phyloP scores from a whole-genome alignment of 2,113 vertebrate species.

The Brachypteracias leptosomus region DNA sequence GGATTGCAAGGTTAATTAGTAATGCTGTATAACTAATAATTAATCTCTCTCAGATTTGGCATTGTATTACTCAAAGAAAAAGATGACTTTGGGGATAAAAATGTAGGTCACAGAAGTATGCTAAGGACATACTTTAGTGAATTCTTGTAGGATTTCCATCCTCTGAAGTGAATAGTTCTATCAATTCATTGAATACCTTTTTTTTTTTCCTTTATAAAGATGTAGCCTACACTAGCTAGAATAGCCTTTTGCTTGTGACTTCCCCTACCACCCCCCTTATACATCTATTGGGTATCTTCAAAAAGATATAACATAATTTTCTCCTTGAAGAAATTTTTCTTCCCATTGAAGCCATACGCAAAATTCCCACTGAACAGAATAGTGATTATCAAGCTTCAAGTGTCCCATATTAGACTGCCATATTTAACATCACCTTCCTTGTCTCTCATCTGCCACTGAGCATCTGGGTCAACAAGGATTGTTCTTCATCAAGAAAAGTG shows the following conservation, averaged over 20 bases:
- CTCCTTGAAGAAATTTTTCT: no score
- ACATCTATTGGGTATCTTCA: not conserved
- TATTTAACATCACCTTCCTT: not conserved
- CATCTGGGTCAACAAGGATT: not conserved
- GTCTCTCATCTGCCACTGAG: not conserved
- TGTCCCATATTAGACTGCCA: not conserved
- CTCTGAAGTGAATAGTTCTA: not conserved
- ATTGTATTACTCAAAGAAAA: not conserved
- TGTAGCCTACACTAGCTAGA: not conserved
- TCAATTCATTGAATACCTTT: not conserved
- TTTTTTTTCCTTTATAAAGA: not conserved
- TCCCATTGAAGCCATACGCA: not conserved
- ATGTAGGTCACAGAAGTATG: not conserved
- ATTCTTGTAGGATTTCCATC: not conserved
- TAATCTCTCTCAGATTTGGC: not conserved
- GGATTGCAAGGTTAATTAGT: constrained; percentile 1
- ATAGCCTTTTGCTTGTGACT: not conserved
- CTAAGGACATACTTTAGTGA: not conserved
- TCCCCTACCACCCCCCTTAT: not conserved
- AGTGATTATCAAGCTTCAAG: not conserved
- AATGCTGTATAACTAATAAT: not conserved
- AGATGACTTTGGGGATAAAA: not conserved
- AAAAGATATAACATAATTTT: not conserved
- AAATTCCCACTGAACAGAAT: not conserved
- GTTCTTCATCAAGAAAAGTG: not conserved